phyloP scores from a whole-genome alignment of 1,140 invertebrate species.

The Odontomachus brunneus region DNA sequence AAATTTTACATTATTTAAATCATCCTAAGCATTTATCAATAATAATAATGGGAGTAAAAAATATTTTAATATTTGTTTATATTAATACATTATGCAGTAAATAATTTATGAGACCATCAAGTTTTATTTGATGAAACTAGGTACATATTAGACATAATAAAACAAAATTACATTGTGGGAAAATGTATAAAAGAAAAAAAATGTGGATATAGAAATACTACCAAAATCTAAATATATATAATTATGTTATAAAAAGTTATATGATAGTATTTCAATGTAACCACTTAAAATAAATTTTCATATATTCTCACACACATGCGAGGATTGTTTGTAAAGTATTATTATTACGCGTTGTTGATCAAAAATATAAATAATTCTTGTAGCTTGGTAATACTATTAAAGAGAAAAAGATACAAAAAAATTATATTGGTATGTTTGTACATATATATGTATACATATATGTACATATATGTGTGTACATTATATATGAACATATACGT shows the following conservation, averaged over 20 bases:
- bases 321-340: conserved; percentile 40
- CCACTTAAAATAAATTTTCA: conserved; percentile 33
- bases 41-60: conserved; percentile 25
- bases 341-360: conserved; percentile 31
- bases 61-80: too few relatives aligned
- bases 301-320: conserved; percentile 6
- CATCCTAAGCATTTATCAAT: conserved; percentile 42
- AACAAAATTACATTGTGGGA: too few relatives aligned
- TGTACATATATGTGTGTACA: too few relatives aligned
- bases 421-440: too few relatives aligned
- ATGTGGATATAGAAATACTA: too few relatives aligned
- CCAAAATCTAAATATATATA: background rate
- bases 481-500: too few relatives aligned
- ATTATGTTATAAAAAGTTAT: conserved; percentile 33
- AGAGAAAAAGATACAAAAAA: background rate
- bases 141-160: too few relatives aligned
- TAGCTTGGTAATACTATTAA: background rate
- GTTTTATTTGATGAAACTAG: too few relatives aligned
- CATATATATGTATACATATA: too few relatives aligned
- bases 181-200: too few relatives aligned
- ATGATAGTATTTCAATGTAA: conserved; percentile 43
- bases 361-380: conserved; percentile 16
- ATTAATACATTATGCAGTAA: too few relatives aligned
- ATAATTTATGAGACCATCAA: too few relatives aligned
- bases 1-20: conserved; percentile 43